Conservation (phyloP, 2,888 invertebrate species). For the Acanthosepion lycidas region DNA sequence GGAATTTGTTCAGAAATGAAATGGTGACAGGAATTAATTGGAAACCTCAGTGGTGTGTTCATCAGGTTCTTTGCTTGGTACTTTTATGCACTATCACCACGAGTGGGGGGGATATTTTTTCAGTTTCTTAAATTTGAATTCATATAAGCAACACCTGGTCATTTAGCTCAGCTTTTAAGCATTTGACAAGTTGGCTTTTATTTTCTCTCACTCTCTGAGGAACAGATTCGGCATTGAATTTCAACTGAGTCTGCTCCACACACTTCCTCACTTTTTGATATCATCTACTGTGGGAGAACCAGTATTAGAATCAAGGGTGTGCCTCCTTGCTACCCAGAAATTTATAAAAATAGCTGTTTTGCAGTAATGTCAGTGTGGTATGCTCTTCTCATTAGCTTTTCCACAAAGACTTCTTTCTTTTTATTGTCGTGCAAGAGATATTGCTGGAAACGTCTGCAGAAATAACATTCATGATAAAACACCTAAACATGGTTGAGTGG, state of each 20-base stretch:
- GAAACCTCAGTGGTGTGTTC: too few species aligned
- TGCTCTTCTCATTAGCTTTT: not conserved
- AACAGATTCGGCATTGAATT: not conserved
- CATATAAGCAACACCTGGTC: too few species aligned
- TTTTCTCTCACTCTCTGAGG: not conserved
- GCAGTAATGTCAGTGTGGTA: not conserved
- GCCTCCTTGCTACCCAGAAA: slow-evolving; percentile 2
- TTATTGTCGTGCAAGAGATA: not conserved
- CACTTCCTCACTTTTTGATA: not conserved
- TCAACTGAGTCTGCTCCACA: not conserved
- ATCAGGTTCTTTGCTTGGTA: too few species aligned
- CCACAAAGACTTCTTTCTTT: not conserved
- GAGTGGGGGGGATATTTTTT: too few species aligned
- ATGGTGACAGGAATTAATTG: too few species aligned
- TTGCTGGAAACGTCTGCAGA: not conserved
- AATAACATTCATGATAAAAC: not conserved
- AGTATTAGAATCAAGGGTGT: slow-evolving; percentile 33
- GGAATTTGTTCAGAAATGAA: too few species aligned
- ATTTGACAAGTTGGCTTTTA: not conserved
- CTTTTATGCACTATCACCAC: too few species aligned
- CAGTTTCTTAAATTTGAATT: too few species aligned
- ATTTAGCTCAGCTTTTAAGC: too few species aligned
- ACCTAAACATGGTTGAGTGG: not conserved
- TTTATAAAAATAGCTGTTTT: slow-evolving; percentile 12
- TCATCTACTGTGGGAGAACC: not conserved